Evolutionary conservation across 2,113 vertebrate species (phyloP).

Genomic region (Chrysemys picta): DNA sequence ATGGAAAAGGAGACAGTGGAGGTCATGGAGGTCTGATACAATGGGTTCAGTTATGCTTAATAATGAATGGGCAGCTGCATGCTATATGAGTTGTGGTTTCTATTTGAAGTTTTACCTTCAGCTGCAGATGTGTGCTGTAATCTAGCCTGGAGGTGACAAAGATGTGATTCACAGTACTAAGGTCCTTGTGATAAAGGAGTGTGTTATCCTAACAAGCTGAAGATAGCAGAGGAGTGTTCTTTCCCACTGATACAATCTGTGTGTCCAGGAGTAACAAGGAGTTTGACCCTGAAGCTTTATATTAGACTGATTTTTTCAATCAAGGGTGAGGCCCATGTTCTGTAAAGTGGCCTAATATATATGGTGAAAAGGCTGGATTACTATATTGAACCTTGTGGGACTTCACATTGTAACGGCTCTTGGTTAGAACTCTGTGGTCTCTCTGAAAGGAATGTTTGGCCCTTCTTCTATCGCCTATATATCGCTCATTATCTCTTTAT

Average conservation of each 20-base stretch:
- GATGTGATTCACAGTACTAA: rapidly evolving
- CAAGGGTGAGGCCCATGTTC: neutral
- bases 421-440: neutral
- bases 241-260: neutral
- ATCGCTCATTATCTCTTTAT: neutral
- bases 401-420: neutral
- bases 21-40: neutral
- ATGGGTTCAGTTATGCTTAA: neutral
- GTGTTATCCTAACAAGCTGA: rapidly evolving
- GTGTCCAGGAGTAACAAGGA: neutral
- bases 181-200: neutral
- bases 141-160: rapidly evolving
- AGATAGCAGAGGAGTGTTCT: neutral
- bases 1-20: neutral
- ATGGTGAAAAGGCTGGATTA: neutral
- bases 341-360: neutral
- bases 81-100: neutral
- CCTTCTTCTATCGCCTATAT: neutral
- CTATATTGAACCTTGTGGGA: neutral
- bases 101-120: neutral
- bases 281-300: neutral
- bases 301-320: neutral
- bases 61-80: neutral
- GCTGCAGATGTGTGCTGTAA: neutral
- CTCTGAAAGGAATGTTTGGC: neutral